Base-by-base conservation (phyloP, 2,888 invertebrate genomes). In the Baronia brevicornis region DNA sequence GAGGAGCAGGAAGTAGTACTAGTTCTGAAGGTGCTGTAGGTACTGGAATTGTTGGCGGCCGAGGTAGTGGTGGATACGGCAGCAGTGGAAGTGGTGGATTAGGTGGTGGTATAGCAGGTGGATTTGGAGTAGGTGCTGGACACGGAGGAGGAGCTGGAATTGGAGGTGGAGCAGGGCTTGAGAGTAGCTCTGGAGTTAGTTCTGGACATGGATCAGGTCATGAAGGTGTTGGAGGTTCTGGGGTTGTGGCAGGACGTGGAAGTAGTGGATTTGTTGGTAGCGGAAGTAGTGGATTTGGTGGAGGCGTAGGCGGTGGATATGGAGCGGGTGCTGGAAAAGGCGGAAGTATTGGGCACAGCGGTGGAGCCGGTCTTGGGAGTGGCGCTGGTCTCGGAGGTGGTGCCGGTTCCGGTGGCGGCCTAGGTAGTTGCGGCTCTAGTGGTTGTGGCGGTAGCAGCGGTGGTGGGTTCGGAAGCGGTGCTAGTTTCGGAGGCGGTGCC, bases 1-100 rank as follows among this genome's bases (percentile, higher is more conserved):
- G 64, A 36, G 71, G 72, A 8, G 62, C 61, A 3, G 56, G 62
- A 17, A 43, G 48, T 6, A 29, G 31, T n/a, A 46, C 46, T 3
- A 44, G 48, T 3, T 23, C 35, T 24, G 35, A 32, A 11, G 40
- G 44, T 5, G 36, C 46, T 1, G n/a, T n/a, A n/a, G 39, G 44
- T 8, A 42, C 47, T 3, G 43, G 40, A 4, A 36, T 39, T 9
- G 53, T 54, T 9, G 33, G 33, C 4, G 33, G 28, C 32, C 10
- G 15, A 4, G 37, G 41, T 11, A 24, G 23, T 12, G 8, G 37
- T n/a, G 34, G 48, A 39, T 37, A 47, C 26, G 48, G 53, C 10
- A 43, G 49, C 28, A 8, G 55, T 28, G 47, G 55, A 9, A 54
- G 48, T 29, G 38, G 50, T n/a, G n/a, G n/a, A n/a, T n/a, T n/a